Base-by-base conservation (phyloP, 2,113 vertebrate species). In the Mobula hypostoma region DNA sequence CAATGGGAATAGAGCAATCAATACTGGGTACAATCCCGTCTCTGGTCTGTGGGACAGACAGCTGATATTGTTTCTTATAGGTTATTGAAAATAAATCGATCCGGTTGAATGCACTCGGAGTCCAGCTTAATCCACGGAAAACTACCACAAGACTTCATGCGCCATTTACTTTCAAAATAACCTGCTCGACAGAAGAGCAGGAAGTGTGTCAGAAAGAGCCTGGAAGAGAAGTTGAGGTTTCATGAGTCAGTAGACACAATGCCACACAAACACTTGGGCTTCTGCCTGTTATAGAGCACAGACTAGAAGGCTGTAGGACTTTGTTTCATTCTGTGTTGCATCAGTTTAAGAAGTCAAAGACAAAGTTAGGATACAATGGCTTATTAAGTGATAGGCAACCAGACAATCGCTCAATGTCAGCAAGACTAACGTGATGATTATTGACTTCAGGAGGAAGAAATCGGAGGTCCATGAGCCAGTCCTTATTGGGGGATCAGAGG, bases 191-290 rank as follows among this genome's bases (percentile, higher is more conserved):
- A 12, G 40, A 93, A 56, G 36, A 74, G 36, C 91, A 93, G 91
- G 91, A 93, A 93, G 40, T 76, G 68, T 74, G 70, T 56, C 36
- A 76, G 91, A 74, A 48, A 12, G 9, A 4, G 70, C 27, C n/a
- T 88, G 85, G 91, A 74, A 92, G 66, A 92, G 66, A 92, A 72
- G 91, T 93, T 93, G 91, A 93, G 91, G 91, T 93, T 93, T 93
- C 21, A 63, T 90, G 85, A 90, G 85, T 90, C 85, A 90, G 9
- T 68, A 1, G 63, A 63, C 8, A 63, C 85, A 32, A 19, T 90
- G 85, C 15, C 58, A 63, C 58, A 83, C 48, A 88, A 63, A 63
- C 61, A 4, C 27, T 90, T 85, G 24, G 48, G 12, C 21, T 48
- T 19, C 48, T 7, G 2, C 24, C 9, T 56, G 58, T 14, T 58